Evolutionary conservation across 2,888 invertebrate genomes (phyloP), one percentile per base, ranked within the genome.

Genomic region (Bugulina stolonifera): DNA sequence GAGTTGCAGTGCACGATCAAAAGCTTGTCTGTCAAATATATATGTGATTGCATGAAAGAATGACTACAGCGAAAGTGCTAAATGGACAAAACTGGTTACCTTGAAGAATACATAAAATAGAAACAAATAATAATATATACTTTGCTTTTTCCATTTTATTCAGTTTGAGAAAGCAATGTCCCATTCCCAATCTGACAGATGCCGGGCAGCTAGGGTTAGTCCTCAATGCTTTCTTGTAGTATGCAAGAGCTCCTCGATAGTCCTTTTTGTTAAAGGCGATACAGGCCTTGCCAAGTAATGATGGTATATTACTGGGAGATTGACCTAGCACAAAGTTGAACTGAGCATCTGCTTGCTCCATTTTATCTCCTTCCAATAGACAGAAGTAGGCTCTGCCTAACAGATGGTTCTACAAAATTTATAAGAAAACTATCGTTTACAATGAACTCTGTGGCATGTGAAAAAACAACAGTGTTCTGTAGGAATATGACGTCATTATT

Each of bases 321-420:
- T 84, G 85, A 85, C 97, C 96, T 43, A 99, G 86, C 0, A 99
- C 98, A 85, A 99, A 99, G 86, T 99, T 98, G 83, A 99, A 99
- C 84, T 99, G 99, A 0, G 97, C 94, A 88, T 99, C 98, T 0
- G 99, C 99, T 86, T 99, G 98, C 76, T 99, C 98, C 93, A 98
- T 94, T 87, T 98, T 98, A 81, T 98, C 97, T 0, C 97, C 97
- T 87, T 99, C 99, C 52, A 98, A 87, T 10, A 99, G 88, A 80
- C 97, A 99, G 84, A 98, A 99, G 84, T 97, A 99, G 1, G 99
- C 99, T 79, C 98, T 88, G 0, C 99, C 98, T 76, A 99, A 88
- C 75, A 99, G 89, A 89, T 99, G 99, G 85, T 96, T 96, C 91
- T 92, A 82, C 72, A 85, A 75, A 71, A 71, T n/a, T n/a, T n/a